Evolutionary conservation across 2,888 invertebrate genomes (phyloP).

Genomic region (Hedya salicella): DNA sequence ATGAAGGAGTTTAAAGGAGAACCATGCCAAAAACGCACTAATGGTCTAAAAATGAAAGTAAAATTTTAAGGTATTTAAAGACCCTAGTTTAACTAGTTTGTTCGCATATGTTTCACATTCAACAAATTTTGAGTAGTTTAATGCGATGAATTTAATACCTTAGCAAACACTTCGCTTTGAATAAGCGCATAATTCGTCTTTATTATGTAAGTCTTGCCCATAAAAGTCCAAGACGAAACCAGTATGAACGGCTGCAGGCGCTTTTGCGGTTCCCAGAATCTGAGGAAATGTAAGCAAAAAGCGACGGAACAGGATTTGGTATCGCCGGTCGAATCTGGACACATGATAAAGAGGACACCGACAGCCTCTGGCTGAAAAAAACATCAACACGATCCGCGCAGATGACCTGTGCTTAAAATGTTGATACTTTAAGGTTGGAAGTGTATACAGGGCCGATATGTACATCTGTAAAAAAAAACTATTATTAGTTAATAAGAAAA

Average conservation of each 20-base stretch:
- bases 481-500: no score
- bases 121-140: constrained; percentile 1
- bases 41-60: no score
- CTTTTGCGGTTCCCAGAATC: constrained; percentile 81
- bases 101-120: no score
- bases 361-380: constrained; percentile 60
- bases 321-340: constrained; percentile 82
- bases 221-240: constrained; percentile 83
- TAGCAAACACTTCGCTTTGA: background rate
- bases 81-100: no score
- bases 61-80: no score
- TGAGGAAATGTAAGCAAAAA: constrained; percentile 82
- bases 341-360: constrained; percentile 81
- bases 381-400: constrained; percentile 57
- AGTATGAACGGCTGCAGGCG: constrained; percentile 80
- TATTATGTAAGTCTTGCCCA: constrained; percentile 70
- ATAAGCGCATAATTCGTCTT: constrained; percentile 56
- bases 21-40: no score
- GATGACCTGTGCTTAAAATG: constrained; percentile 5
- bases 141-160: constrained; percentile 16
- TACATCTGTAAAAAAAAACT: no score
- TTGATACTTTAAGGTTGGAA: no score
- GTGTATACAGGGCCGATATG: no score
- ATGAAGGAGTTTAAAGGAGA: no score
- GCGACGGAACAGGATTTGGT: constrained; percentile 80